Percentiles rank a stretch among this genome's conserved stretches.
These are phyloP conservation scores for Andricus grossulariae DNA, from an alignment of 1,140 invertebrate genomes.

Conservation along the genomic window DNA sequence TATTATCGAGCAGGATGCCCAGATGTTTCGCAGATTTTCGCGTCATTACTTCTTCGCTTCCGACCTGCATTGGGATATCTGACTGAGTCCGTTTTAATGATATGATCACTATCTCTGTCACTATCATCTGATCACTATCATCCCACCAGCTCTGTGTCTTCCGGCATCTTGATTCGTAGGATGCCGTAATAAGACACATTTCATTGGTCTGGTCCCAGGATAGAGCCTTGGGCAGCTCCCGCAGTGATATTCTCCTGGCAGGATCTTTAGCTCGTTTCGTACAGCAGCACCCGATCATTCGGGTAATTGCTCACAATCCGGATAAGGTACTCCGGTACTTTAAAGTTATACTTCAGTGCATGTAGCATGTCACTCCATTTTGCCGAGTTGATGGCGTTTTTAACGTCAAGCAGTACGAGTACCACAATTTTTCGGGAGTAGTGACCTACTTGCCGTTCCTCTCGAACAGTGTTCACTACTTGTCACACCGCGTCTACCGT, in stretches of 20 bases:
- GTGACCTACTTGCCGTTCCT: background rate
- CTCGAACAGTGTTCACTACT: slow-evolving; percentile 32
- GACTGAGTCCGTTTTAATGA: slow-evolving; percentile 32
- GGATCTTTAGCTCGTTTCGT: slow-evolving; percentile 53
- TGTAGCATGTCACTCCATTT: too few species aligned
- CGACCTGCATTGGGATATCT: background rate
- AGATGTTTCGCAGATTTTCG: too few species aligned
- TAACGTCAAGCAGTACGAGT: too few species aligned
- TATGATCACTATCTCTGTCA: slow-evolving; percentile 50
- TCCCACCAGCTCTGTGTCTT: slow-evolving; percentile 38
- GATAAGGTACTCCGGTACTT: too few species aligned
- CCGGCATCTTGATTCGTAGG: too few species aligned
- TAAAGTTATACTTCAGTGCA: background rate
- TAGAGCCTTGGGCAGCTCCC: slow-evolving; percentile 47
- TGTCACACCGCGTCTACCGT: slow-evolving; percentile 61
- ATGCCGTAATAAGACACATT: slow-evolving; percentile 33
- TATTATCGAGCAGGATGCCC: too few species aligned
- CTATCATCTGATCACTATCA: slow-evolving; percentile 45
- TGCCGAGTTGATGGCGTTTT: too few species aligned
- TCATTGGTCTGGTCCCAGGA: slow-evolving; percentile 36
- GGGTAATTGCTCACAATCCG: slow-evolving; percentile 47
- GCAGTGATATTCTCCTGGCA: slow-evolving; percentile 52
- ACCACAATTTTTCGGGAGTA: slow-evolving; percentile 28
- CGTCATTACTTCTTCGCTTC: slow-evolving; percentile 32
- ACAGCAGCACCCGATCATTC: too few species aligned